Percentiles rank a stretch among this genome's conserved stretches.
Conservation (phyloP, 2,888 invertebrate genomes). For the Heteromurus nitidus region DNA sequence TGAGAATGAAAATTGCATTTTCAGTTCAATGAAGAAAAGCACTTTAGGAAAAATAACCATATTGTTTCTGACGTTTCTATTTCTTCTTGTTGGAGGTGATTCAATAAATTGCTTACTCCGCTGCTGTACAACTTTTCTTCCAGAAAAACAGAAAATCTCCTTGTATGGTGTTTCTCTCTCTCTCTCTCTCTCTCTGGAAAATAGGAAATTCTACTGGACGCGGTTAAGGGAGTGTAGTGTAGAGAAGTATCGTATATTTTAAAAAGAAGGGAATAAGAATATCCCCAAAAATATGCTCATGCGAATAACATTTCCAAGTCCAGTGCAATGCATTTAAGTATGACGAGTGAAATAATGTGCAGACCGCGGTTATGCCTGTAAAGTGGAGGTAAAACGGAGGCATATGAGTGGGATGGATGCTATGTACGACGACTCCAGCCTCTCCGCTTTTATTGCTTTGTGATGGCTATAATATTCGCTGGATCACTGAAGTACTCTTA, state of each 20-base stretch:
- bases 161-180: too few relatives aligned
- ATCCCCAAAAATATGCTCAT: too few relatives aligned
- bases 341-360: slow-evolving; percentile 30
- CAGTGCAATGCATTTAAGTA: slow-evolving; percentile 18
- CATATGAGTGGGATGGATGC: neutral
- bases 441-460: slow-evolving; percentile 49
- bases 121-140: neutral
- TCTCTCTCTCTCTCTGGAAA: too few relatives aligned
- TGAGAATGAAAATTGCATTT: slow-evolving; percentile 55
- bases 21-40: slow-evolving; percentile 42
- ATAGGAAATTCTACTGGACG: too few relatives aligned
- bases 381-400: too few relatives aligned
- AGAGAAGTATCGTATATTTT: too few relatives aligned
- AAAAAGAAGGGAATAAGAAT: too few relatives aligned
- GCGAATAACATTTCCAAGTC: neutral
- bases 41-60: slow-evolving; percentile 43
- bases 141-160: too few relatives aligned
- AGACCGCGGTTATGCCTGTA: neutral
- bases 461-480: slow-evolving; percentile 55
- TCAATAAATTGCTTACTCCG: slow-evolving; percentile 52
- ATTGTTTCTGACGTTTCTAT: slow-evolving; percentile 65
- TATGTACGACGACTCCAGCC: too few relatives aligned
- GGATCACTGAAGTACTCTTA: slow-evolving; percentile 26
- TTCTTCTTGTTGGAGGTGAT: slow-evolving; percentile 59
- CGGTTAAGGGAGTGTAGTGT: too few relatives aligned